Conservation (phyloP, 2,797 vertebrate genomes). For the Eulemur albifrons region DNA sequence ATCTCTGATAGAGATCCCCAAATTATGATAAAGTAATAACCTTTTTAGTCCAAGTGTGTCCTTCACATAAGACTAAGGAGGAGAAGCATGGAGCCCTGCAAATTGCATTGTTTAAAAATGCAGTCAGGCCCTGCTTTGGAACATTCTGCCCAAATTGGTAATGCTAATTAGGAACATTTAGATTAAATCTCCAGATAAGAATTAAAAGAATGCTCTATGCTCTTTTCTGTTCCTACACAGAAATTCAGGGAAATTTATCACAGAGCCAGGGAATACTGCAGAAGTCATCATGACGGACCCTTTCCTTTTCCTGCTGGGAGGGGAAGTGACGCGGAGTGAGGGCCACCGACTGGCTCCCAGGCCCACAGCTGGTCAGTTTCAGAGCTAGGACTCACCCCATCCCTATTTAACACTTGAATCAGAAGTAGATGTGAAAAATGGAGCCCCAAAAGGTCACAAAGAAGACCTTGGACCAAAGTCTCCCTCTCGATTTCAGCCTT, state of each 20-base stretch:
- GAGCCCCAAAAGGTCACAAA: background rate
- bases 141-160: background rate
- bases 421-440: background rate
- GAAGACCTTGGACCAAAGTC: background rate
- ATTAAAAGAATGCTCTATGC: background rate
- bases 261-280: background rate
- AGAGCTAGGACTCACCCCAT: background rate
- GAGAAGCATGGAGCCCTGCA: background rate
- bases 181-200: conserved; percentile 7
- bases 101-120: conserved; percentile 4
- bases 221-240: conserved; percentile 17
- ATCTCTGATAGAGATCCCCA: background rate
- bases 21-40: conserved; percentile 2
- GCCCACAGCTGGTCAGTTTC: background rate
- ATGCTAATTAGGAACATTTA: background rate
- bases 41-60: background rate
- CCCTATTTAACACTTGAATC: background rate
- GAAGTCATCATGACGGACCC: background rate
- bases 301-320: background rate
- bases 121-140: background rate
- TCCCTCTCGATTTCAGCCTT: background rate
- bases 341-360: too few relatives aligned
- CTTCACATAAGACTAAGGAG: conserved; percentile 5
- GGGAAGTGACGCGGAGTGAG: background rate
- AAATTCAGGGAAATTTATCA: background rate